phyloP scores from a whole-genome alignment of 2,888 invertebrate genomes.

The Therioaphis trifolii region DNA sequence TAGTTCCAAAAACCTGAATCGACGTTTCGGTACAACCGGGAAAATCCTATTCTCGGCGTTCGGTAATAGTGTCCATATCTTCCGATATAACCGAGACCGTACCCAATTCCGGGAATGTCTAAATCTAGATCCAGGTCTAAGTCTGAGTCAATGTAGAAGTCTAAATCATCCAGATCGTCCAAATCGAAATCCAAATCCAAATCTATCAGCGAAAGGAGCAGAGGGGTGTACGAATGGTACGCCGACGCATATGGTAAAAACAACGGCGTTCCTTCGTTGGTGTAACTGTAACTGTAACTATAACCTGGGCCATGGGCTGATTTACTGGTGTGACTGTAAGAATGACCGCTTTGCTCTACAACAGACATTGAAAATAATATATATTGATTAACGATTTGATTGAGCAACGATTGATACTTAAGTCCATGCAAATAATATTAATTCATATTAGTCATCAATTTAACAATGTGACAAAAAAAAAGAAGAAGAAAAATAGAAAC shows the following conservation, averaged over 20 bases:
- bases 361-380: not conserved
- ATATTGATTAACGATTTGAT: no score
- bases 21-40: conserved; percentile 12
- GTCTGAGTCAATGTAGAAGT: conserved; percentile 50
- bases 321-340: conserved; percentile 37
- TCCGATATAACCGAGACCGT: conserved; percentile 50
- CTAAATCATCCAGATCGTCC: conserved; percentile 43
- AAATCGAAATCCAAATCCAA: conserved; percentile 42
- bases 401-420: no score
- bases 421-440: no score
- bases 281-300: conserved; percentile 53
- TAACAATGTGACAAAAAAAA: no score
- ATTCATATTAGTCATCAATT: no score
- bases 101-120: conserved; percentile 42
- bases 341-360: conserved; percentile 17
- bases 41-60: conserved; percentile 22
- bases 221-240: conserved; percentile 29
- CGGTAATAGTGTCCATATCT: conserved; percentile 44
- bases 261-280: conserved; percentile 11
- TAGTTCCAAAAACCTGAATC: conserved; percentile 19
- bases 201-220: conserved; percentile 2
- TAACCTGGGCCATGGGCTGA: conserved; percentile 30
- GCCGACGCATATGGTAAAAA: conserved; percentile 32
- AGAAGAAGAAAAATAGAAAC: no score
- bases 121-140: conserved; percentile 46